phyloP scores from a whole-genome alignment of 2,797 vertebrate genomes.

The Melanogrammus aeglefinus region DNA sequence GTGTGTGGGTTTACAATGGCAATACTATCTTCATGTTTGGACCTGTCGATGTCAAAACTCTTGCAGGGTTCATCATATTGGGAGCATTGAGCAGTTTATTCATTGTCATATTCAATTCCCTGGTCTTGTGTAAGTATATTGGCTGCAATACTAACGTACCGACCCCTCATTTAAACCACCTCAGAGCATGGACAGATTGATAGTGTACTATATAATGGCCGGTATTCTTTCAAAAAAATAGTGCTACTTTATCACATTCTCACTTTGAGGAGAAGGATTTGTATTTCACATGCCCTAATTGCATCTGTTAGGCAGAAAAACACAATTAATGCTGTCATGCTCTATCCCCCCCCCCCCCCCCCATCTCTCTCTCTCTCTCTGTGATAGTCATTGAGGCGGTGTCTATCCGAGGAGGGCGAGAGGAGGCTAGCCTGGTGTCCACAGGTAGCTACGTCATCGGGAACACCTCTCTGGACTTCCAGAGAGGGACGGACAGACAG shows the following conservation, averaged over 20 bases:
- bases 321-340: not conserved
- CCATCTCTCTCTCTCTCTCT: not conserved
- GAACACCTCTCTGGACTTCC: slow-evolving; percentile 87
- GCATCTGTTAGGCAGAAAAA: not conserved
- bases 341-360: not conserved
- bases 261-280: not conserved
- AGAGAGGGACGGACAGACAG: slow-evolving; percentile 79
- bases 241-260: not conserved
- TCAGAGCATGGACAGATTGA: not conserved
- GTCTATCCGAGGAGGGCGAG: slow-evolving; percentile 78
- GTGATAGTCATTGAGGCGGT: slow-evolving; percentile 83
- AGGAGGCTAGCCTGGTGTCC: slow-evolving; percentile 76
- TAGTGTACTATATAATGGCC: not conserved
- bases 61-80: not conserved
- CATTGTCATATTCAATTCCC: not conserved
- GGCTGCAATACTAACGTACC: not conserved
- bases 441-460: slow-evolving; percentile 78
- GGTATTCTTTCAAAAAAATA: not conserved
- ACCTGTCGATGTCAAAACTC: not conserved
- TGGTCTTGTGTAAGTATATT: not conserved
- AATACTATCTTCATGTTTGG: not conserved
- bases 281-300: not conserved
- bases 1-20: no score
- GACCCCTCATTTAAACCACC: not conserved
- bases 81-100: not conserved